Base-by-base conservation (phyloP, 2,797 vertebrate species). In the Anas flavirostris region DNA sequence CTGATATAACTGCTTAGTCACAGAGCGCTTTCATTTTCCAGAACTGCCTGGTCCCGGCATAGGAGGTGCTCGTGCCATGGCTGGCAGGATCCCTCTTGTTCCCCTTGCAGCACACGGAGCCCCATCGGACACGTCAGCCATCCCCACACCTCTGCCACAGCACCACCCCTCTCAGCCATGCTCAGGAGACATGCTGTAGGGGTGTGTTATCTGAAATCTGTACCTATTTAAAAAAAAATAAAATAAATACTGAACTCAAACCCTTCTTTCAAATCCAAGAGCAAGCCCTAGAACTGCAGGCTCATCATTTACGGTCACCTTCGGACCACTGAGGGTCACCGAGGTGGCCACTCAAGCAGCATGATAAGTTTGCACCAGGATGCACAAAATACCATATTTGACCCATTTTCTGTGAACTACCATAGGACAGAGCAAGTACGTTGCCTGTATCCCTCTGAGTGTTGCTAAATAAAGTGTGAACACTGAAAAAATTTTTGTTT, bases 111-210 rank as follows among this genome's bases (percentile, higher is more conserved):
- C 29, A 15, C 12, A 33, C 53, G 28, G 55, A 22, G 7, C n/a
- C n/a, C 72, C 2, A 0, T 5, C 0, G 2, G n/a, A 15, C 2
- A 2, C 13, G 12, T 46, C 58, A 2, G 6, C 21, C 16, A 19
- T 29, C 4, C 26, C 2, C 1, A 23, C 21, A 21, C 52, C 33
- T 44, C 31, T 4, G 29, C 18, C 19, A 22, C 59, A 39, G 75
- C 60, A 73, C 13, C 29, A 37, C 31, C 19, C 39, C 17, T 35
- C 55, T 25, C 26, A 37, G 12, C 60, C 2, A 0, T 5, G 23
- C 15, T 43, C 68, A 58, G 18, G 62, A 53, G 12, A 52, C 5
- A 3, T 15, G 29, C 37, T 55, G 48, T 23, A 35, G 48, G 16
- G 4, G 7, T 9, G 9, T 5, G 21, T 1, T 0, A 21, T 17